A percentile compares a stretch with the other conserved stretches of the same genome.
phyloP scores from a whole-genome alignment of 2,797 vertebrate genomes.

The Brotula barbata region DNA sequence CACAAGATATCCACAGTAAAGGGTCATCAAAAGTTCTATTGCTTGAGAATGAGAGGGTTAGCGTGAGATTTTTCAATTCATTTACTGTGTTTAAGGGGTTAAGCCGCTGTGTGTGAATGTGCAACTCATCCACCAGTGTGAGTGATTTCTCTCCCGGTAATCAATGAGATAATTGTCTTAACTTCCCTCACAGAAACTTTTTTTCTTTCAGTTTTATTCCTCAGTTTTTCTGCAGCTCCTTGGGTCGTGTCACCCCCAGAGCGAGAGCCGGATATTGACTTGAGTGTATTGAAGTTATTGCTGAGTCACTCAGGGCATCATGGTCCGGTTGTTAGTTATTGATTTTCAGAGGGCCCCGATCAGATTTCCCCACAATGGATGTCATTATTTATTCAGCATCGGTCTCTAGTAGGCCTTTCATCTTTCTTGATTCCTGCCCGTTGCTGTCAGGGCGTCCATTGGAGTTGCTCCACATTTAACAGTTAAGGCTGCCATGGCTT shows the following conservation, averaged over 20 bases:
- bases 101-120: too few species aligned
- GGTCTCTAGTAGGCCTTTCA: constrained; percentile 64
- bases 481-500: constrained; percentile 39
- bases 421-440: constrained; percentile 59
- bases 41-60: too few species aligned
- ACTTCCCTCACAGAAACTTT: constrained; percentile 29
- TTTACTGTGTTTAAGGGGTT: too few species aligned
- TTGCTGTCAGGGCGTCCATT: constrained; percentile 43
- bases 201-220: constrained; percentile 2
- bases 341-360: constrained; percentile 74
- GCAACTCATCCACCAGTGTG: constrained; percentile 34
- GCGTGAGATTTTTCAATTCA: too few species aligned
- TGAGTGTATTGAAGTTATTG: constrained; percentile 69
- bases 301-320: constrained; percentile 73
- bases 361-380: constrained; percentile 74
- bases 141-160: constrained; percentile 46
- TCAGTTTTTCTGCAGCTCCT: constrained; percentile 42
- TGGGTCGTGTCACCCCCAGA: constrained; percentile 45
- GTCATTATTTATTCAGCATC: constrained; percentile 78
- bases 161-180: constrained; percentile 35
- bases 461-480: constrained; percentile 57
- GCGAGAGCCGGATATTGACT: constrained; percentile 63
- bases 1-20: too few species aligned
- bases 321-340: constrained; percentile 74
- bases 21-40: too few species aligned